Conservation (phyloP, 2,888 invertebrate species). For the Diadromus collaris region DNA sequence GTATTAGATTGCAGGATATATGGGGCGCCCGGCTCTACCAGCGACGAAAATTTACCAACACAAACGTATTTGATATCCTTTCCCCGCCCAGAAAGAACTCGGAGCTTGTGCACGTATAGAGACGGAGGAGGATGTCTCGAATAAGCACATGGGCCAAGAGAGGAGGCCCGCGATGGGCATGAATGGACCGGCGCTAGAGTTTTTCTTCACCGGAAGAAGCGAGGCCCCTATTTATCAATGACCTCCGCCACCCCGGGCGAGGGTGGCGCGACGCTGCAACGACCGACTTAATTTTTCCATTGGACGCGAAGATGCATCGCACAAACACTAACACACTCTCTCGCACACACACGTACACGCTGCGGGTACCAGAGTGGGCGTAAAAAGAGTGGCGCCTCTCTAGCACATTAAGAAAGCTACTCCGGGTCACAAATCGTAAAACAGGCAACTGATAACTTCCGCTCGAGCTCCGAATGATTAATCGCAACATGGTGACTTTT, state of each 20-base stretch:
- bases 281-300: constrained; percentile 50
- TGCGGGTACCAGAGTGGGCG: constrained; percentile 20
- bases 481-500: constrained; percentile 24
- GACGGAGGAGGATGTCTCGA: constrained; percentile 15
- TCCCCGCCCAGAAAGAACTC: constrained; percentile 60
- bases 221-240: constrained; percentile 73
- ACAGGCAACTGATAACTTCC: constrained; percentile 58
- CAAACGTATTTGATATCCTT: constrained; percentile 25
- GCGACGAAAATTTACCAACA: constrained; percentile 1
- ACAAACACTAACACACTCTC: too few relatives aligned
- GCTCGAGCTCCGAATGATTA: constrained; percentile 36
- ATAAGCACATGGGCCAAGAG: constrained; percentile 46
- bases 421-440: constrained; percentile 54
- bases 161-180: constrained; percentile 63
- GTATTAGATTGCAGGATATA: constrained; percentile 67
- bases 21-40: constrained; percentile 58
- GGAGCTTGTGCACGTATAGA: constrained; percentile 27
- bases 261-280: constrained; percentile 50
- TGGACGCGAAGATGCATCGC: constrained; percentile 29
- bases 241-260: constrained; percentile 62
- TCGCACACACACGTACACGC: constrained; percentile 14
- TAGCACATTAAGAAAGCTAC: constrained; percentile 46
- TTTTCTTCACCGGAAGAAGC: constrained; percentile 66
- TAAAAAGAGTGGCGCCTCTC: constrained; percentile 58
- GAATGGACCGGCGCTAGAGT: constrained; percentile 75